Conservation (phyloP, 2,888 invertebrate genomes). For the Pinctada fucata region DNA sequence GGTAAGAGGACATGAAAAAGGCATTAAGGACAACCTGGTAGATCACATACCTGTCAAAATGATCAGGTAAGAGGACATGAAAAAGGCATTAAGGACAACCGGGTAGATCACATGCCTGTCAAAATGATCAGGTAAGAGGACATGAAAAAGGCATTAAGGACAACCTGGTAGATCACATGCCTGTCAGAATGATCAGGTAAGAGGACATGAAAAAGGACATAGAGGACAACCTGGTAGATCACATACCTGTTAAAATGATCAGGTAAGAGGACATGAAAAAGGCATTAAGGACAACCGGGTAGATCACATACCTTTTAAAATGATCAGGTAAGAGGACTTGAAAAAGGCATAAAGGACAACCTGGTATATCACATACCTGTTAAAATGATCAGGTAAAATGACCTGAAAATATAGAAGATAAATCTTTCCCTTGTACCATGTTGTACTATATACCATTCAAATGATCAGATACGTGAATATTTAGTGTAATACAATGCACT, state of each 20-base stretch:
- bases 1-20: not conserved
- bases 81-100: conserved; percentile 74
- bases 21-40: too few species aligned
- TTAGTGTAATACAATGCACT: too few species aligned
- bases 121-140: conserved; percentile 68
- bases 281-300: conserved; percentile 75
- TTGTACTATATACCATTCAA: too few species aligned
- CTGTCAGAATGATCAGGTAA: conserved; percentile 62
- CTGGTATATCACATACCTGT: not conserved
- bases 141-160: conserved; percentile 73
- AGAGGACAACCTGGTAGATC: conserved; percentile 74
- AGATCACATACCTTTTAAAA: conserved; percentile 62
- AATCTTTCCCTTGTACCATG: too few species aligned
- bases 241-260: conserved; percentile 59
- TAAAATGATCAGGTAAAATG: not conserved
- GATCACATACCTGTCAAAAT: too few species aligned
- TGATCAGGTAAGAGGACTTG: conserved; percentile 62
- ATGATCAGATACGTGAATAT: conserved; percentile 51
- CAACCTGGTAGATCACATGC: conserved; percentile 71
- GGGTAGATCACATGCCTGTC: conserved; percentile 66
- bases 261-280: conserved; percentile 72
- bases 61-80: conserved; percentile 66
- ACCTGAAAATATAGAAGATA: not conserved
- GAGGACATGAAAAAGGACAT: conserved; percentile 73
- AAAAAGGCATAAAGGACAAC: not conserved